Evolutionary conservation across 2,113 vertebrate species (phyloP).

Genomic region (Aptenodytes patagonicus): DNA sequence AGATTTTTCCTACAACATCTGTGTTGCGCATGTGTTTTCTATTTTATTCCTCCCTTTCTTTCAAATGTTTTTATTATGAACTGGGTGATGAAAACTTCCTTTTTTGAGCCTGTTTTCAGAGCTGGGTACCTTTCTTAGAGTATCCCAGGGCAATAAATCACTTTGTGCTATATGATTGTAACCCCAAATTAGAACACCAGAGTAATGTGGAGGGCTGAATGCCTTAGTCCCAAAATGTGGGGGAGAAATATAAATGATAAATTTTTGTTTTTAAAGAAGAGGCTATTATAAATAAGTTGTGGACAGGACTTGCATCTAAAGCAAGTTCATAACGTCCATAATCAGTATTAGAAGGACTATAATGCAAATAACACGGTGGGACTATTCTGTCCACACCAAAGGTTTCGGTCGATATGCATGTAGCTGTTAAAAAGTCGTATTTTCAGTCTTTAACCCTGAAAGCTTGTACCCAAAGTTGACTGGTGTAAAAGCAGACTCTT

Average conservation of each 20-base stretch:
- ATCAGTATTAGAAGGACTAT: not conserved
- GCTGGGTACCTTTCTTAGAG: not conserved
- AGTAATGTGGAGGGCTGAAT: not conserved
- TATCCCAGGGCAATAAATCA: not conserved
- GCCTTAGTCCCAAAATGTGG: not conserved
- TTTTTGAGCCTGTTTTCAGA: not conserved
- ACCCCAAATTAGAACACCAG: not conserved
- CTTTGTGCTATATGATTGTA: not conserved
- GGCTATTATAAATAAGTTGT: not conserved
- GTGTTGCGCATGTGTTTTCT: not conserved
- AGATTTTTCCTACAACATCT: not conserved
- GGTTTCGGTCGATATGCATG: rapidly evolving
- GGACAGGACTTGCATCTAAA: not conserved
- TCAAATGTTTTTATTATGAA: not conserved
- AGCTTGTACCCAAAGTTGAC: not conserved
- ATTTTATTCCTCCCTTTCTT: not conserved
- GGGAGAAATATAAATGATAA: not conserved
- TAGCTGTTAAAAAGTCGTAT: not conserved
- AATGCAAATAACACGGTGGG: not conserved
- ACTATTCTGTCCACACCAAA: not conserved
- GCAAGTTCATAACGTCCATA: not conserved
- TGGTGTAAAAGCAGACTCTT: not conserved
- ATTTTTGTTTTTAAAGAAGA: not conserved
- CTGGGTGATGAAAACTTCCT: not conserved
- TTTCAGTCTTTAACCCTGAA: not conserved